phyloP scores from a whole-genome alignment of 2,888 invertebrate genomes.

The Ganaspis brasiliensis region DNA sequence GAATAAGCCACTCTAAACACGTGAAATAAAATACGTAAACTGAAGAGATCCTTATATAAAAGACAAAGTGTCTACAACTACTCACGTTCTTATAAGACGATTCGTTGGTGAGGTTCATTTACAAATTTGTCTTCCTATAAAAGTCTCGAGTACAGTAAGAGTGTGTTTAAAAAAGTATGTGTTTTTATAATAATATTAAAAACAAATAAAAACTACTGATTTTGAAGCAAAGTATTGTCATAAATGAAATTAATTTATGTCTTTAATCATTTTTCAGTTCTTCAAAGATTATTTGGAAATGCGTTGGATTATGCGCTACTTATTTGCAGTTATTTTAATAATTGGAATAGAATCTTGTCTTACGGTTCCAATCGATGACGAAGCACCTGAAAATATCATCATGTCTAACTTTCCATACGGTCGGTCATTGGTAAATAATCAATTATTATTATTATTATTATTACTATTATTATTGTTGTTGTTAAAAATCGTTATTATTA shows the following conservation, averaged over 20 bases:
- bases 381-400: conserved; percentile 3
- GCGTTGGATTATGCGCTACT: background rate
- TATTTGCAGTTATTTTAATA: background rate
- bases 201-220: background rate
- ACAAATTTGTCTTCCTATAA: background rate
- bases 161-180: too few relatives aligned
- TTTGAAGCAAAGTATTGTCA: background rate
- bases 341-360: conserved; percentile 1
- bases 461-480: background rate
- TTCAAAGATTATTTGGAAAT: background rate
- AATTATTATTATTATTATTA: background rate
- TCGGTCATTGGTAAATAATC: background rate
- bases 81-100: background rate
- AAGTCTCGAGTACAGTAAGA: background rate
- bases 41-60: background rate
- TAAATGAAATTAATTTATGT: background rate
- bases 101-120: background rate
- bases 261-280: background rate
- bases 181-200: background rate
- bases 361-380: background rate
- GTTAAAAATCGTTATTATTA: too few relatives aligned
- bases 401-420: conserved; percentile 13
- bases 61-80: background rate
- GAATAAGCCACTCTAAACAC: background rate
- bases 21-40: background rate